Conservation (phyloP, 1,140 invertebrate genomes). For the Apis mellifera region Amel_HAv3.1 CM009939.2:11792001-11792500, state of each 20-base stretch:
- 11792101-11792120: not conserved
- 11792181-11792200: not conserved
- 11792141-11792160: not conserved
- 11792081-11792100: not conserved
- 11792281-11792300: slow-evolving; percentile 14
- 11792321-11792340: not conserved
- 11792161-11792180: not conserved
- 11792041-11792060: not conserved
- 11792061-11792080: not conserved
- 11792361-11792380: not conserved
- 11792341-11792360: not conserved
- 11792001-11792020: not conserved
- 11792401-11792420: not conserved
- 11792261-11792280: not conserved
- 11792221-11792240: slow-evolving; percentile 10
- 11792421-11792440: not conserved
- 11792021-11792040: not conserved
- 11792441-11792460: not conserved
- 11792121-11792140: not conserved
- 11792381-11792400: not conserved
- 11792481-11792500: too few species aligned
- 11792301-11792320: slow-evolving; percentile 11
- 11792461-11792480: too few species aligned
- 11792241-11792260: not conserved
- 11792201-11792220: slow-evolving; percentile 17